Evolutionary conservation across 2,797 vertebrate genomes (phyloP), one percentile per base, ranked within the genome.

Genomic region (Enteromius argenteus): DNA sequence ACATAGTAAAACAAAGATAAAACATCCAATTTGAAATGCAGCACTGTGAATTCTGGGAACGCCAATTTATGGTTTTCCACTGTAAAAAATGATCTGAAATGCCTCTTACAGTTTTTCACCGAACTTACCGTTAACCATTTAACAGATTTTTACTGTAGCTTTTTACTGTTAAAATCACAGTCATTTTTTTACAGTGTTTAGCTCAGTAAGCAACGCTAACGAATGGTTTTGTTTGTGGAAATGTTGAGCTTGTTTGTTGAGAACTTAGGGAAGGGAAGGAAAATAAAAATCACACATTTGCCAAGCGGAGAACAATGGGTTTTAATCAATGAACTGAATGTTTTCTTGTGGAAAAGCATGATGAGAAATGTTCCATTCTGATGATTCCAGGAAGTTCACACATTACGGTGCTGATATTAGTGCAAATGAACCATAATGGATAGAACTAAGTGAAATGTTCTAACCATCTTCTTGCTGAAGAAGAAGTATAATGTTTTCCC

Each of bases 401-500:
- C 58, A 14, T 49, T 66, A 21, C 5, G 35, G 23, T 62, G 17
- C 37, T 27, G 30, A 56, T 21, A 27, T 27, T 8, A 27, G 32
- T 60, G 74, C 7, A 58, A 8, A 32, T 46, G 11, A 79, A 66
- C 5, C 62, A n/a, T 27, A 51, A 21, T 66, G 76, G 42, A 64
- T 35, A 14, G 44, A 58, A 5, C 30, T 4, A 23, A 72, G 44
- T 62, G n/a, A 15, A 68, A 46, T 32, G 39, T 49, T 66, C 49
- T 53, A 30, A 35, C 51, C 8, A 5, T 72, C 58, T 21, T 74
- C 44, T 21, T 21, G 5, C 46, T 44, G n/a, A n/a, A n/a, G 81
- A 42, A n/a, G 44, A 17, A 30, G 44, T 66, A 11, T 74, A 32
- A 84, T 60, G 64, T 84, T 58, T 77, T 39, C 27, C 68, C 68